Evolutionary conservation across 2,797 vertebrate species (phyloP), one percentile per base, ranked within the genome.

Genomic region (Megalops cyprinoides): DNA sequence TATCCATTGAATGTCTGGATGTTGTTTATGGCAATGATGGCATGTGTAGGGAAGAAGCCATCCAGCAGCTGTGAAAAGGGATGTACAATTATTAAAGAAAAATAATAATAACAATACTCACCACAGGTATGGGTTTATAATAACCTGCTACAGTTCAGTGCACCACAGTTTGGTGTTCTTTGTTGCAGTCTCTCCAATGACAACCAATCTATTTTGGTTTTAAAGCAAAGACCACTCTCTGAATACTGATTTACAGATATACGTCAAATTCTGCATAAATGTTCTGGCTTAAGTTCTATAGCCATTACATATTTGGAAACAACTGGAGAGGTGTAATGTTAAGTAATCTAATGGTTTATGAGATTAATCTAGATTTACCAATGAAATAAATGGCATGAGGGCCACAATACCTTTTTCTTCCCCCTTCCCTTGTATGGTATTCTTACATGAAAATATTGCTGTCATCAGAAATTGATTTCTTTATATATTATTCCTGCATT

Each of bases 41-140:
- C 77, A 23, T 76, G n/a, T 49, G 51, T 67, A 65, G 74, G 60
- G 65, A 46, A n/a, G n/a, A n/a, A n/a, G 34, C 37, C 28, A 9
- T 74, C 74, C 25, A 48, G 55, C 18, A 44, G 18, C 25, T 20
- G 34, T 7, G 2, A 73, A 46, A 74, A 49, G 31, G 46, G 20
- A 71, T 67, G 18, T 42, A 44, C 23, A 42, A 44, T 31, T 20
- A 20, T 15, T 34, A 39, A 34, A 58, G 14, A 62, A 8, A 67
- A 15, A 67, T 12, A 37, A 25, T 2, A 71, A 44, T 8, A 71
- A 44, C n/a, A 6, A 44, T 20, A 37, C 67, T 71, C n/a, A 20
- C 39, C 23, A 71, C 42, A 23, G 39, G 1, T 23, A 1, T 14
- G 6, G 1, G 31, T 39, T 14, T 39, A 10, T 44, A 39, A 44